Evolutionary conservation across 1,140 invertebrate species (phyloP).

Genomic region (Aphaenogaster floridana): DNA sequence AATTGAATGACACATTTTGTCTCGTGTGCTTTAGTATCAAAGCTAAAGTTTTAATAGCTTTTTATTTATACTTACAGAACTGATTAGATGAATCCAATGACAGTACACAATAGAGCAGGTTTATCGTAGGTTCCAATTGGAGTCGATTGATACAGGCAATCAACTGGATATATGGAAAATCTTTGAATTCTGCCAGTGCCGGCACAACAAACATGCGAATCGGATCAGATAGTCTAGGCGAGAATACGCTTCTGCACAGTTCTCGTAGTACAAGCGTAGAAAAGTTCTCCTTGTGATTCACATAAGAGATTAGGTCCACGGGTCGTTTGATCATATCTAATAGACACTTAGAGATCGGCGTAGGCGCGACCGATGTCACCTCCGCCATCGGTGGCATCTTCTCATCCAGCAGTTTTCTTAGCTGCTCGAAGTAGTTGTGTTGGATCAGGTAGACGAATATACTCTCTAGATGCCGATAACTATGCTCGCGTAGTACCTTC

Average conservation of each 20-base stretch:
- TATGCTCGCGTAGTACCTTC: constrained; percentile 83
- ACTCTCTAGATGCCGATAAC: constrained; percentile 79
- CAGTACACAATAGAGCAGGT: constrained; percentile 89
- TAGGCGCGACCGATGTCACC: constrained; percentile 90
- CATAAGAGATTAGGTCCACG: constrained; percentile 86
- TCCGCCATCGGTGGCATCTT: constrained; percentile 92
- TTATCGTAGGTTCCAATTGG: constrained; percentile 81
- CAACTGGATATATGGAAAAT: constrained; percentile 86
- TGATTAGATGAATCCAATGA: constrained; percentile 89
- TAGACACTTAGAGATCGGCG: constrained; percentile 91
- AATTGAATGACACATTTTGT: neutral
- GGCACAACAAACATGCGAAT: constrained; percentile 86
- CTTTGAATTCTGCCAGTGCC: constrained; percentile 84
- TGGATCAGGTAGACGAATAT: constrained; percentile 84
- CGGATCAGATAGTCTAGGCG: constrained; percentile 83
- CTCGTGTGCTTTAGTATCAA: neutral
- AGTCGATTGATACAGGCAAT: constrained; percentile 85
- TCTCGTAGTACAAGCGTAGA: constrained; percentile 78
- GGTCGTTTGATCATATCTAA: constrained; percentile 93
- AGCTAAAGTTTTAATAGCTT: neutral
- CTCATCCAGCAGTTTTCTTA: constrained; percentile 91
- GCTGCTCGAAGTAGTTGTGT: constrained; percentile 90
- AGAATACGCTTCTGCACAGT: constrained; percentile 81
- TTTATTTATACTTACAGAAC: constrained; percentile 87
- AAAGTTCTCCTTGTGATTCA: constrained; percentile 81